These are phyloP conservation scores for Agonopterix heracliana DNA, from an alignment of 2,888 invertebrate genomes.

Conservation along the genomic window DNA sequence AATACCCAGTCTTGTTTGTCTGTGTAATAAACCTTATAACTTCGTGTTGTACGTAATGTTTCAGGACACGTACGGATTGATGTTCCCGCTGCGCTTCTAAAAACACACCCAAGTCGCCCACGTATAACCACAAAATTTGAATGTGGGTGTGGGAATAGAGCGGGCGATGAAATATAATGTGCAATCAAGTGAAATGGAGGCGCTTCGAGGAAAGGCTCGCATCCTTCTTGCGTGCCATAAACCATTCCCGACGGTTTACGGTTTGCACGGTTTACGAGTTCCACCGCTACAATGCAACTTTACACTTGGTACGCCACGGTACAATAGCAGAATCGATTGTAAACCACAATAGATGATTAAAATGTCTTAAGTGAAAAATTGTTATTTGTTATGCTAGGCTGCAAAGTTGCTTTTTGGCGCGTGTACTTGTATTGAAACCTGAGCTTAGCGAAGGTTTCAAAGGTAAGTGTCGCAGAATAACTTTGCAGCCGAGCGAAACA, in stretches of 20 bases:
- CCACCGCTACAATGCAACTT: conserved; percentile 40
- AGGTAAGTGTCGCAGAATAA: no score
- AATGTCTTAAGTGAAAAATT: not conserved
- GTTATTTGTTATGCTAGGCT: no score
- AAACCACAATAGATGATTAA: not conserved
- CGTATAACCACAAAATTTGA: conserved; percentile 15
- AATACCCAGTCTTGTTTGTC: no score
- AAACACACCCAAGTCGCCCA: not conserved
- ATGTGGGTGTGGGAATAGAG: conserved; percentile 16
- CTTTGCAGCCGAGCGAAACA: no score
- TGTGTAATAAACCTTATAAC: no score
- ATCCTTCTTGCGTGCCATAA: conserved; percentile 57
- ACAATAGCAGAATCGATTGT: not conserved
- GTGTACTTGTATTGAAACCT: no score
- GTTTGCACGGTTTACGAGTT: conserved; percentile 53
- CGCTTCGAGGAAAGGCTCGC: conserved; percentile 36
- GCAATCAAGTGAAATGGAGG: conserved; percentile 56
- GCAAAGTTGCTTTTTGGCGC: no score
- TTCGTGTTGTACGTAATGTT: no score
- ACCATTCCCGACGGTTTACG: conserved; percentile 47
- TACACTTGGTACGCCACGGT: conserved; percentile 14
- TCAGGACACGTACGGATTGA: no score
- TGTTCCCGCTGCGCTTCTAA: no score
- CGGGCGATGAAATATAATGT: conserved; percentile 49
- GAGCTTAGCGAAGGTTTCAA: no score